These are phyloP conservation scores for Tetraneura akinire DNA, from an alignment of 1,140 invertebrate species.

Conservation along the genomic window DNA sequence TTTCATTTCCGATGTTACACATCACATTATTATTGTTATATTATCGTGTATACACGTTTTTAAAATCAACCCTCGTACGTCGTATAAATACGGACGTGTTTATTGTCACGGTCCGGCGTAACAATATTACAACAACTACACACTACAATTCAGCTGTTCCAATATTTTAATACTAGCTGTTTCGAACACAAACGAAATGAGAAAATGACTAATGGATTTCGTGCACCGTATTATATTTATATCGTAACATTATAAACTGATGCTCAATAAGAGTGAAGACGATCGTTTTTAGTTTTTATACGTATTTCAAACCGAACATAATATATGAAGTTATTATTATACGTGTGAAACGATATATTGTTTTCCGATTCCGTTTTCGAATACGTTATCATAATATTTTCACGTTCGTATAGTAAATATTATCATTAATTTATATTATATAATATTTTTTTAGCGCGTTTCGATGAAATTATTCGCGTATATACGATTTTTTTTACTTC, in stretches of 20 bases:
- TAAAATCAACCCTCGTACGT: slow-evolving; percentile 7
- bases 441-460: slow-evolving; percentile 13
- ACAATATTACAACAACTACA: neutral
- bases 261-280: neutral
- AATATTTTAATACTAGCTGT: slow-evolving; percentile 13
- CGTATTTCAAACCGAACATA: neutral
- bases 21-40: too few species aligned
- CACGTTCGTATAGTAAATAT: too few species aligned
- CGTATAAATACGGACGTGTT: slow-evolving; percentile 4
- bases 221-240: neutral
- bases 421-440: too few species aligned
- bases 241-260: neutral
- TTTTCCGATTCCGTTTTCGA: too few species aligned
- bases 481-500: too few species aligned
- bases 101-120: slow-evolving; percentile 42
- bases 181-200: slow-evolving; percentile 22
- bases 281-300: slow-evolving; percentile 9
- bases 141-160: slow-evolving; percentile 48
- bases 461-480: too few species aligned
- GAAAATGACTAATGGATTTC: slow-evolving; percentile 49
- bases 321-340: too few species aligned
- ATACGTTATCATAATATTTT: too few species aligned
- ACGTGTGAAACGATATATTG: too few species aligned
- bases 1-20: neutral
- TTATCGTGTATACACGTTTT: too few species aligned